These are phyloP conservation scores for Gadus chalcogrammus DNA, from an alignment of 2,113 vertebrate genomes.

Conservation along the genomic window DNA sequence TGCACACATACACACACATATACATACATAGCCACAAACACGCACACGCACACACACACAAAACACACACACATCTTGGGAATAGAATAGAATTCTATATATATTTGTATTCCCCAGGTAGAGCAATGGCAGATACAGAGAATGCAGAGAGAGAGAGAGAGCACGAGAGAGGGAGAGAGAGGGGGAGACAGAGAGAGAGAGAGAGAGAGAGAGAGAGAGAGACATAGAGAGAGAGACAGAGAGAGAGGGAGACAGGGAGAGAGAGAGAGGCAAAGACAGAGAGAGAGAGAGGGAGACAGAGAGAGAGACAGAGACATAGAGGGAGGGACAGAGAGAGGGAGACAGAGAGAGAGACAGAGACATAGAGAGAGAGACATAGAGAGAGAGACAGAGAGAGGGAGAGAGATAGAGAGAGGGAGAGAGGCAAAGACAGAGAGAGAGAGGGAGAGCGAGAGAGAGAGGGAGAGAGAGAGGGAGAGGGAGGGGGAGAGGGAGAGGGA, in stretches of 20 bases:
- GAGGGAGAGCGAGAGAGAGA: slow-evolving; percentile 28
- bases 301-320: no score
- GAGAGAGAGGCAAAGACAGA: no score
- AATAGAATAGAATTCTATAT: no score
- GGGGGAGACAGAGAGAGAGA: slow-evolving; percentile 21
- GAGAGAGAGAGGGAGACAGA: no score
- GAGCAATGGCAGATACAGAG: background rate
- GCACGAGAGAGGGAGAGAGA: slow-evolving; percentile 36
- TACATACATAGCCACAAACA: background rate
- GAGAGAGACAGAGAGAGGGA: background rate
- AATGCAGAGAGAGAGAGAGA: background rate
- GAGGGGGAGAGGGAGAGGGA: slow-evolving; percentile 19
- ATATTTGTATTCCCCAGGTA: no score
- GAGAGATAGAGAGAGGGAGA: background rate
- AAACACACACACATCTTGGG: background rate
- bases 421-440: slow-evolving; percentile 30
- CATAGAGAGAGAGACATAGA: no score
- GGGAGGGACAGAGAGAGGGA: no score
- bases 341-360: no score
- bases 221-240: background rate
- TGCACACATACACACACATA: background rate
- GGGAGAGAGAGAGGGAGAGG: background rate
- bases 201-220: no score
- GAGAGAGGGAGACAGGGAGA: slow-evolving; percentile 26
- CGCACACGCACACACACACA: slow-evolving; percentile 18